Evolutionary conservation across 2,888 invertebrate species (phyloP), one percentile per base, ranked within the genome.

Genomic region (Pterobdella sp.): DNA sequence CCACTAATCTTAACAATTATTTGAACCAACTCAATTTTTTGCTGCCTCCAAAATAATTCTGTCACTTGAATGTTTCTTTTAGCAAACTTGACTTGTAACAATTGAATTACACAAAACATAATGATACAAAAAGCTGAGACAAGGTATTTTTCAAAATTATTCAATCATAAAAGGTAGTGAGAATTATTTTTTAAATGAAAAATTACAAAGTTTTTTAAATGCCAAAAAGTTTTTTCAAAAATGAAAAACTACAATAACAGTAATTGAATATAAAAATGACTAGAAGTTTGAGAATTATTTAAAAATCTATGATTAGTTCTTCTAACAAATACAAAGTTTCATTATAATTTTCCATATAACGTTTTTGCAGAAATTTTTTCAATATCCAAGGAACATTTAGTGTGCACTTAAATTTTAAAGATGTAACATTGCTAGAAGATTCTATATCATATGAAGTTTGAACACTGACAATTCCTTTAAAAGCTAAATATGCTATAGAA

Each of bases 321-420:
- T 56, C 60, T n/a, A 56, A 22, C 4, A 22, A 4, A 56, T 56
- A 26, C 3, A 56, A n/a, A 22, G 60, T 56, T 56, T 56, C 60
- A 56, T 56, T 56, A 56, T 18, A 56, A 56, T 56, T 56, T 18
- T 56, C 60, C n/a, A 56, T 56, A 26, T 56, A 56, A 26, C 60
- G 18, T 56, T 26, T 56, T 26, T 56, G n/a, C 18, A 56, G 60
- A 56, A 56, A 56, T 22, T 22, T 56, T 18, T 56, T 56, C 60
- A 56, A n/a, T 18, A 56, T 56, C 60, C 60, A 56, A 18, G 60
- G 60, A 4, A 56, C 60, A 4, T 56, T 56, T 4, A 56, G 60
- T 26, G 60, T 26, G n/a, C 60, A 56, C 7, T 56, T 4, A 4
- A 56, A 22, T 26, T 56, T 56, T 7, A 56, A n/a, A 4, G 18